Base-by-base conservation (phyloP, 1,140 invertebrate species). In the Planococcus citri region DNA sequence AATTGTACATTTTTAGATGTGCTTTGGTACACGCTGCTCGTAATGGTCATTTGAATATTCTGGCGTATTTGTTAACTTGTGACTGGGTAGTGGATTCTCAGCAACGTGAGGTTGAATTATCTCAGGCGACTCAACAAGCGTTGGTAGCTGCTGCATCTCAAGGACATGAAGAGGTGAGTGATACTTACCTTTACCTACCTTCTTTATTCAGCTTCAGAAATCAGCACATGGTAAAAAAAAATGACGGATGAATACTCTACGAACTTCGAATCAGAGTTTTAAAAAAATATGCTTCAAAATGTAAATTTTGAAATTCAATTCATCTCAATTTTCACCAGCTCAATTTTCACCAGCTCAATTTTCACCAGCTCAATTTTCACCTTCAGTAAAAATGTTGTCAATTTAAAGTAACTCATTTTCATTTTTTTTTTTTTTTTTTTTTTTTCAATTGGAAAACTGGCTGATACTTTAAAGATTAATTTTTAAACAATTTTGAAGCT, bases 21-120 rank as follows among this genome's bases (percentile, higher is more conserved):
- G 87, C 94, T 1, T 78, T 96, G 41, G 89, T 95, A 0, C 91
- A 96, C 76, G 94, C 94, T 0, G 91, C 94, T 0, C 84, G 89
- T 73, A 88, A 89, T 74, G 91, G 91, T 17, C 88, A 90, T 73
- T 78, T 92, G 3, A 89, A 90, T 29, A 88, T 92, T 6, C 88
- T 95, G 0, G 88, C 88, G 12, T 92, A 92, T 75, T 81, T 96
- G 6, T 78, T 95, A 27, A 89, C 89, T 41, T 92, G 89, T 76
- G 91, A 95, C 74, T 91, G 89, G 83, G 78, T 77, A 6, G 68
- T 76, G 9, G 75, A 74, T 22, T 27, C 64, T 0, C 73, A 70
- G 0, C 68, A 20, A 0, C 29, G 60, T 12, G 81, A 83, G 64
- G 79, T 84, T 9, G 75, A 78, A 2, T 74, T 85, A 9, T 76